These are phyloP conservation scores for Adelges cooleyi DNA, from an alignment of 1,140 invertebrate genomes.

Conservation along the genomic window DNA sequence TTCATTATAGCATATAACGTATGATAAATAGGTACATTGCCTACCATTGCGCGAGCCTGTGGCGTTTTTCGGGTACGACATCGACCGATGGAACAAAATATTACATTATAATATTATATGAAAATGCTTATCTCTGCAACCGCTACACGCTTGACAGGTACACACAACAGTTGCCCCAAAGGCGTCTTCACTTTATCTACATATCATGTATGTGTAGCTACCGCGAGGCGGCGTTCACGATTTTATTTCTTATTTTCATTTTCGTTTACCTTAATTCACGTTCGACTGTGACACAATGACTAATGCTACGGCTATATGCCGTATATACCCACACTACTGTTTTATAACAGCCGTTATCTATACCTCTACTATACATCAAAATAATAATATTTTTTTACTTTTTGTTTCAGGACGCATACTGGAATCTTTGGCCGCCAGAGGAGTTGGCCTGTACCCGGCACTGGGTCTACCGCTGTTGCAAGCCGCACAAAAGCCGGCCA, in stretches of 20 bases:
- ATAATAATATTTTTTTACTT: too few species aligned
- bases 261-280: conserved; percentile 22
- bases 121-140: conserved; percentile 17
- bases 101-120: background rate
- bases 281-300: conserved; percentile 24
- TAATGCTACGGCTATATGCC: conserved; percentile 17
- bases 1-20: conserved; percentile 28
- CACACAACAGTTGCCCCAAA: conserved; percentile 22
- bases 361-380: background rate
- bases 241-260: background rate
- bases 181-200: background rate
- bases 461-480: background rate
- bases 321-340: background rate
- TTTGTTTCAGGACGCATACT: conserved; percentile 3
- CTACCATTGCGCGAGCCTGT: conserved; percentile 12
- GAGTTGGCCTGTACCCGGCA: conserved; percentile 22
- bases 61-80: conserved; percentile 5
- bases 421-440: conserved; percentile 24
- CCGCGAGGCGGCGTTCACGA: background rate
- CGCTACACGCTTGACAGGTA: conserved; percentile 1
- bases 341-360: background rate
- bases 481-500: background rate
- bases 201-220: background rate
- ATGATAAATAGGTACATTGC: background rate
- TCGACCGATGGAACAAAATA: conserved; percentile 5